Percentiles rank a stretch among this genome's conserved stretches.
Evolutionary conservation across 2,113 vertebrate genomes (phyloP).

Genomic region (Periophthalmodon schlosseri): DNA sequence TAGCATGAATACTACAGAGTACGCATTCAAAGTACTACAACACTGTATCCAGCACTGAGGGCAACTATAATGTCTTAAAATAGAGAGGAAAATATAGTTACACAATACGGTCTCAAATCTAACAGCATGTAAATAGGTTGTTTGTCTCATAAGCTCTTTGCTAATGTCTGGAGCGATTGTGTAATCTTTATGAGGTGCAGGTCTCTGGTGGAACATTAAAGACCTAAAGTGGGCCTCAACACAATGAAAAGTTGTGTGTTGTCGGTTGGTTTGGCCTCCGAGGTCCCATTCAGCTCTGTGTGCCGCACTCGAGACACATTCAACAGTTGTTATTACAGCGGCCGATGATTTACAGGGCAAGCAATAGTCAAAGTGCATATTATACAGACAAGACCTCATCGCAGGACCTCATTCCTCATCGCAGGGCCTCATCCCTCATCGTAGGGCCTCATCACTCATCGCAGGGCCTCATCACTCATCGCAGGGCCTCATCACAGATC

Average conservation of each 20-base stretch:
- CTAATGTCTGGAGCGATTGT: not conserved
- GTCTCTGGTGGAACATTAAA: not conserved
- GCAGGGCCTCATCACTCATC: too few relatives aligned
- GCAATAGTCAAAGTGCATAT: constrained; percentile 5
- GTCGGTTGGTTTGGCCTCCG: not conserved
- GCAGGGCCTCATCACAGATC: too few relatives aligned
- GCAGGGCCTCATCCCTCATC: not conserved
- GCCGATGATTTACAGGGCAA: not conserved
- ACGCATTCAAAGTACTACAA: too few relatives aligned
- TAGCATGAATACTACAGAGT: too few relatives aligned
- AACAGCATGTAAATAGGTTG: not conserved
- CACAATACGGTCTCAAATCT: not conserved
- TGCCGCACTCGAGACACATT: not conserved
- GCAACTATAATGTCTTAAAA: too few relatives aligned
- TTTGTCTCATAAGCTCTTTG: not conserved
- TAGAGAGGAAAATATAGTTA: not conserved
- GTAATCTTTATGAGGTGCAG: not conserved
- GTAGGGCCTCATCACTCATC: too few relatives aligned
- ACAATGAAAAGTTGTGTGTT: constrained; percentile 6
- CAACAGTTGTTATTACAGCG: constrained; percentile 4
- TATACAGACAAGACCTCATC: not conserved
- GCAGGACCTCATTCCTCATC: not conserved
- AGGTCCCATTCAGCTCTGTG: not conserved
- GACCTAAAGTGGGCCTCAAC: constrained; percentile 3
- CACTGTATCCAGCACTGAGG: too few relatives aligned